These are phyloP conservation scores for Vicugna pacos DNA, from an alignment of 2,113 vertebrate species.

Conservation along the genomic window DNA sequence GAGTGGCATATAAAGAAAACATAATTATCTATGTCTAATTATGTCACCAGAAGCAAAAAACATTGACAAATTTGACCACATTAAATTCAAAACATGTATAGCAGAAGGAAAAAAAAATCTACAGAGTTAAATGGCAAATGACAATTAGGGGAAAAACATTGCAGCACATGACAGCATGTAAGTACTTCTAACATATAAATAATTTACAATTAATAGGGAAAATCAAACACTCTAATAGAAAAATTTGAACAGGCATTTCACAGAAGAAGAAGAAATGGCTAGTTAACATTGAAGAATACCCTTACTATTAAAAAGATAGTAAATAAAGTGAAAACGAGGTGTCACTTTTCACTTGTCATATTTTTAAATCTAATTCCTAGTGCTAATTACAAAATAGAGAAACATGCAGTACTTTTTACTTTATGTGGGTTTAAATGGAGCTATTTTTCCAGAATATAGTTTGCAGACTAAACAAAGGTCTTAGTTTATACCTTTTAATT, in stretches of 20 bases:
- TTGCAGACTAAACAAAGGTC: neutral
- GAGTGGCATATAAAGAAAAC: neutral
- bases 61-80: neutral
- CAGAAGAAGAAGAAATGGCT: constrained; percentile 17
- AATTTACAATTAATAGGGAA: constrained; percentile 28
- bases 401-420: neutral
- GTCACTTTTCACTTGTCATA: neutral
- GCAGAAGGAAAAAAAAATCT: neutral
- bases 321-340: constrained; percentile 3
- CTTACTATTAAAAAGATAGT: neutral
- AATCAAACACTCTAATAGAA: neutral
- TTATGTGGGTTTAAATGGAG: neutral
- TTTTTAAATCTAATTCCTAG: constrained; percentile 14
- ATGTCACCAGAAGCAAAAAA: neutral
- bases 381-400: constrained; percentile 30
- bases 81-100: neutral
- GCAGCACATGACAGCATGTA: neutral
- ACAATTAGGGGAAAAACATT: constrained; percentile 3
- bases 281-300: constrained; percentile 44
- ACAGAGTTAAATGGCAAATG: neutral
- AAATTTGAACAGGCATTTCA: neutral
- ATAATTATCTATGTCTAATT: neutral
- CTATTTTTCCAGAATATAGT: neutral
- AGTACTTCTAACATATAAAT: constrained; percentile 9
- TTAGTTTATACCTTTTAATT: constrained; percentile 23